Evolutionary conservation across 1,140 invertebrate species (phyloP).

Genomic region (Samia ricini): DNA sequence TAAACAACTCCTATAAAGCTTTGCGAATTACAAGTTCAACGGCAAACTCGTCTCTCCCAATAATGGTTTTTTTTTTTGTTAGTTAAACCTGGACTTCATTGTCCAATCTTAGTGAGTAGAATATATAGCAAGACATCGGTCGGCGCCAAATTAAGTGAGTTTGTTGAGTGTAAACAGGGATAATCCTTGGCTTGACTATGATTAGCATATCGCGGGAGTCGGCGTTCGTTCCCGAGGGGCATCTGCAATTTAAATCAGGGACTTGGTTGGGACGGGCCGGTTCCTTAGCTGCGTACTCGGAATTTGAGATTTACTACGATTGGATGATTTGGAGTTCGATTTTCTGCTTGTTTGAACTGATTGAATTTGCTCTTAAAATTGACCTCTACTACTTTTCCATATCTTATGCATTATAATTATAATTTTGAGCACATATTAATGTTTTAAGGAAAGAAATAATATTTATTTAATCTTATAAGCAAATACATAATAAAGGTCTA

Average conservation of each 20-base stretch:
- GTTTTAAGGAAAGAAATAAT: not conserved
- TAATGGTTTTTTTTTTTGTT: not conserved
- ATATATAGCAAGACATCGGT: conserved; percentile 58
- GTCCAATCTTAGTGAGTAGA: not conserved
- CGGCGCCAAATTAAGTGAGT: conserved; percentile 73
- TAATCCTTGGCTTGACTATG: conserved; percentile 75
- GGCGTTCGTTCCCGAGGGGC: conserved; percentile 56
- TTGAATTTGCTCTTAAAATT: conserved; percentile 58
- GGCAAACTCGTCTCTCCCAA: too few species aligned
- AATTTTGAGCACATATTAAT: not conserved
- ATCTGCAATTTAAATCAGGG: conserved; percentile 75
- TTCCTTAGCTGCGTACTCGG: conserved; percentile 67
- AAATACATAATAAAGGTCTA: too few species aligned
- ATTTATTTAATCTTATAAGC: not conserved
- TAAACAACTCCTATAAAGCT: too few species aligned
- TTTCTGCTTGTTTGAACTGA: conserved; percentile 70
- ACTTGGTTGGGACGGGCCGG: conserved; percentile 58
- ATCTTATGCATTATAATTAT: not conserved
- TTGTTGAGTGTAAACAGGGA: conserved; percentile 77
- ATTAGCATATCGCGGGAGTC: conserved; percentile 74
- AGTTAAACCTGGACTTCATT: not conserved
- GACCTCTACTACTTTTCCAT: conserved; percentile 23
- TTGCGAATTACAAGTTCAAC: too few species aligned
- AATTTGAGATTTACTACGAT: conserved; percentile 71
- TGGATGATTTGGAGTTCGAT: conserved; percentile 72